Base-by-base conservation (phyloP, 2,797 vertebrate species). In the Aphelocoma californica region DNA sequence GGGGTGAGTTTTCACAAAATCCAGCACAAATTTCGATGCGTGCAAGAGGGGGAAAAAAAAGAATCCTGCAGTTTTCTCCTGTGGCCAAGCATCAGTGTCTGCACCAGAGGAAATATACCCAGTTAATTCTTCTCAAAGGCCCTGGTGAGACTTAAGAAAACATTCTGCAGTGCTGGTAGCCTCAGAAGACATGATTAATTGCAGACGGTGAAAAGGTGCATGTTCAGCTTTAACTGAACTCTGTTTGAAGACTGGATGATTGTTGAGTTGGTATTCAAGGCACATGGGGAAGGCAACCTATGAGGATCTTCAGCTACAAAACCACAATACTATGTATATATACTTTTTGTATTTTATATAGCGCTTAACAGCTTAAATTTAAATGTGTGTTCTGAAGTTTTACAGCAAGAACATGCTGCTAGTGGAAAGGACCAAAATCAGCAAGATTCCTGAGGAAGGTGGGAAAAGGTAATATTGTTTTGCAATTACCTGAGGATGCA, bases 171-270 rank as follows among this genome's bases (percentile, higher is more conserved):
- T 62, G 78, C 77, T 93, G 86, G 90, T 96, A 82, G 84, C 78
- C 92, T 92, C 91, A 54, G 58, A 79, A 94, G 90, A 92, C 85
- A 87, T 91, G 94, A 95, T 90, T 94, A 95, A 96, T 93, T 94
- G 71, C 88, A 94, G 94, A 72, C 71, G 67, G 81, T 50, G 81
- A 54, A 86, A 95, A 95, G 90, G 88, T 93, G 80, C 83, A 71
- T 28, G 95, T 88, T 96, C 71, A 88, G 93, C 92, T 96, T 81
- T 88, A 95, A 65, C 73, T 1, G n/a, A 94, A 44, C 77, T 90
- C 19, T 80, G 40, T 29, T 58, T 81, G 88, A 94, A 56, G 77
- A 85, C 70, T 88, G 42, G 82, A 50, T 88, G 90, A 86, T 85
- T 84, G 48, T 50, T 82, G 57, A 75, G 50, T 58, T 93, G 74